Conservation (phyloP, 1,140 invertebrate species). For the Lutraria rhynchaena region DNA sequence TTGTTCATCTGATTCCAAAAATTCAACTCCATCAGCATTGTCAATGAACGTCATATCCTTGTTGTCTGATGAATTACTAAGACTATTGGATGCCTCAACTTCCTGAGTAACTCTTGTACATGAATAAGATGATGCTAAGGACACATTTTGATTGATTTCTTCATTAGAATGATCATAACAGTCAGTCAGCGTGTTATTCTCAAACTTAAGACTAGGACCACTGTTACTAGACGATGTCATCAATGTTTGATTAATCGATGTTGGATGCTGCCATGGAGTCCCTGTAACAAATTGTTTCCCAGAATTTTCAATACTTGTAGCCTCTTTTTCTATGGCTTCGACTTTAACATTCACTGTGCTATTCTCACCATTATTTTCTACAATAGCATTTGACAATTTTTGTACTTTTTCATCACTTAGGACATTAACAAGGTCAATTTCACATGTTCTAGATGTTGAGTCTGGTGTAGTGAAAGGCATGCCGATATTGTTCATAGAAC, state of each 20-base stretch:
- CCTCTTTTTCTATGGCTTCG: background rate
- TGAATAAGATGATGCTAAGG: slow-evolving; percentile 12
- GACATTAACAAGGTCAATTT: slow-evolving; percentile 9
- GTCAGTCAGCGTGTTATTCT: slow-evolving; percentile 38
- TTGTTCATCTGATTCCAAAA: too few species aligned
- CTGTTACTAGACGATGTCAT: background rate
- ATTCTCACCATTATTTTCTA: too few species aligned
- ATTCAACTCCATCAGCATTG: too few species aligned
- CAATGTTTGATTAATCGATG: slow-evolving; percentile 1
- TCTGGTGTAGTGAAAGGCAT: slow-evolving; percentile 22
- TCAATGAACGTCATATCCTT: too few species aligned
- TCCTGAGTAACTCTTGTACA: slow-evolving; percentile 5
- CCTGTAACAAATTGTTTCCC: slow-evolving; percentile 8
- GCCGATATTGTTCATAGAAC: slow-evolving; percentile 23
- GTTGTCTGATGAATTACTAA: too few species aligned
- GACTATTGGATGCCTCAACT: background rate
- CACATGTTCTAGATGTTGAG: slow-evolving; percentile 26
- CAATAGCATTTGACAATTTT: too few species aligned
- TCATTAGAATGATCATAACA: background rate
- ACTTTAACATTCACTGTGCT: too few species aligned
- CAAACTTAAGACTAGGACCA: slow-evolving; percentile 29
- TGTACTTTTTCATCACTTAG: background rate
- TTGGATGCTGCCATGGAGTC: slow-evolving; percentile 25
- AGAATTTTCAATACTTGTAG: background rate
- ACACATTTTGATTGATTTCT: slow-evolving; percentile 7